These are phyloP conservation scores for Mythimna loreyi DNA, from an alignment of 2,888 invertebrate species.

Conservation along the genomic window DNA sequence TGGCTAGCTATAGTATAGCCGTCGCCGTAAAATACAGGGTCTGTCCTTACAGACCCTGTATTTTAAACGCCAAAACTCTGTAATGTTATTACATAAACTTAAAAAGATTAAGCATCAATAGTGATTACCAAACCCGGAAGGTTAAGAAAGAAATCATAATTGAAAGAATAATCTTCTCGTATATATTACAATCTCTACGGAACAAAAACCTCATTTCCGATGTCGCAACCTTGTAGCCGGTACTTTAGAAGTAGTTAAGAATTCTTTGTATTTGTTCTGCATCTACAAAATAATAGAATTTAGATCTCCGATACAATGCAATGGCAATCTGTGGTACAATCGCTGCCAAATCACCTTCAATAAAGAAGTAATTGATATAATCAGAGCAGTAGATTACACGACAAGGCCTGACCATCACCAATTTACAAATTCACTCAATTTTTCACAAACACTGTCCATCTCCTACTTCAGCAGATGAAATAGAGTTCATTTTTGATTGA, in stretches of 20 bases:
- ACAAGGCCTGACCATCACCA: slow-evolving; percentile 64
- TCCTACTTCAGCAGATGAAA: neutral
- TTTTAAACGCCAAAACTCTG: neutral
- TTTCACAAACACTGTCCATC: slow-evolving; percentile 4
- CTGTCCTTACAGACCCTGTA: neutral
- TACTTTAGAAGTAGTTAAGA: slow-evolving; percentile 41
- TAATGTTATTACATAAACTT: neutral
- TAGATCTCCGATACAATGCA: slow-evolving; percentile 56
- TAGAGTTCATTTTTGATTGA: slow-evolving; percentile 48
- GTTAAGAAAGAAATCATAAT: slow-evolving; percentile 40
- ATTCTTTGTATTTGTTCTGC: slow-evolving; percentile 54
- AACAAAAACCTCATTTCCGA: slow-evolving; percentile 39
- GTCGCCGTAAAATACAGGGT: too few species aligned
- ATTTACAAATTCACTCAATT: slow-evolving; percentile 32
- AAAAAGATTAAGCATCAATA: slow-evolving; percentile 3
- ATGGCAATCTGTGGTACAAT: slow-evolving; percentile 46
- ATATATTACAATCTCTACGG: slow-evolving; percentile 39
- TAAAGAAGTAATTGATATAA: slow-evolving; percentile 79
- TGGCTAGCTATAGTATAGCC: too few species aligned
- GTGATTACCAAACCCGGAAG: slow-evolving; percentile 5
- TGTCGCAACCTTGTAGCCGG: slow-evolving; percentile 53
- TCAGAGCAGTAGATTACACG: slow-evolving; percentile 74
- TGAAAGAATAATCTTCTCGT: slow-evolving; percentile 46
- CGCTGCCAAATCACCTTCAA: slow-evolving; percentile 72
- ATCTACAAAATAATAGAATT: slow-evolving; percentile 63